A percentile compares a stretch with the other conserved stretches of the same genome.
Evolutionary conservation across 2,113 vertebrate genomes (phyloP).

Genomic region (Clupea harengus): DNA sequence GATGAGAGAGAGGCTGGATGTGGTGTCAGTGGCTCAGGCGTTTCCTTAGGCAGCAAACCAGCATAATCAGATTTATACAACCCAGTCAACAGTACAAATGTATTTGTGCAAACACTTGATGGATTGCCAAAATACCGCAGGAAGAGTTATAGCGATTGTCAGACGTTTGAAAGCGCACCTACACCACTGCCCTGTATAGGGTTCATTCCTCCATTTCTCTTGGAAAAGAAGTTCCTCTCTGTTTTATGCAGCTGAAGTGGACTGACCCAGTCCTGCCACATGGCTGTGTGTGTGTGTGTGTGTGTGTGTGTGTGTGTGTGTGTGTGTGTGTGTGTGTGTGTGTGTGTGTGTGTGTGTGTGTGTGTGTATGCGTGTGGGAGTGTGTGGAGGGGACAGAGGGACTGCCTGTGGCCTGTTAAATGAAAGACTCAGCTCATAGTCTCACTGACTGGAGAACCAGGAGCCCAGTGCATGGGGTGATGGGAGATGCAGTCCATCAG

Average conservation of each 20-base stretch:
- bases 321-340: slow-evolving; percentile 1
- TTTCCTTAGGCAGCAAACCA: not conserved
- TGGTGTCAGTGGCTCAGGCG: too few species aligned
- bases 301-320: not conserved
- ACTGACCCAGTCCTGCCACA: too few species aligned
- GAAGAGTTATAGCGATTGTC: not conserved
- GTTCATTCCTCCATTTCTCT: not conserved
- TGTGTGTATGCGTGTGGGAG: not conserved
- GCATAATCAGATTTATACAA: not conserved
- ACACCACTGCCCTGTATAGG: not conserved
- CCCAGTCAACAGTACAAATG: slow-evolving; percentile 4
- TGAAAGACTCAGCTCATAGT: too few species aligned
- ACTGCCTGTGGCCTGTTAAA: too few species aligned
- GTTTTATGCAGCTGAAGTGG: not conserved
- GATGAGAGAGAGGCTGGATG: too few species aligned
- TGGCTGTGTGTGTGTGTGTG: too few species aligned
- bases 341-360: not conserved
- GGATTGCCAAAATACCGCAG: not conserved
- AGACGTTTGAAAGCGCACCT: not conserved
- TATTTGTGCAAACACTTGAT: slow-evolving; percentile 16
- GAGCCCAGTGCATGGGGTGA: too few species aligned
- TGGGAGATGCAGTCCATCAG: too few species aligned
- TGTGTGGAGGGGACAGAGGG: not conserved
- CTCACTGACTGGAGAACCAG: too few species aligned
- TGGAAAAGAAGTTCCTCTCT: not conserved